Percentiles rank a stretch among this genome's conserved stretches.
These are phyloP conservation scores for Gila orcuttii DNA, from an alignment of 2,113 vertebrate genomes.

Conservation along the genomic window DNA sequence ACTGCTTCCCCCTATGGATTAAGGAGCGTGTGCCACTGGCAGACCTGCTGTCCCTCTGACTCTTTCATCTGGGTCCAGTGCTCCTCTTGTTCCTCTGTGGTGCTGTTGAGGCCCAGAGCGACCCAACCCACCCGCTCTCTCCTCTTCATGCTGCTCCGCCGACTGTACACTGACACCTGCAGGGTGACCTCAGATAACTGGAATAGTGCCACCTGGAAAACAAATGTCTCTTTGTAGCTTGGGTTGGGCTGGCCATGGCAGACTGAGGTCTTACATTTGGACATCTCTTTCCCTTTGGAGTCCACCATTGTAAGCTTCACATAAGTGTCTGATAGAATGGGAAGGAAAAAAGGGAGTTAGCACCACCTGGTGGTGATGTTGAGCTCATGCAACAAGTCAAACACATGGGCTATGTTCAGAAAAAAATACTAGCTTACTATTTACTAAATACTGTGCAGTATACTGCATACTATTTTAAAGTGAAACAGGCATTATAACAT, in stretches of 20 bases:
- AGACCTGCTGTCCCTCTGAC: constrained; percentile 92
- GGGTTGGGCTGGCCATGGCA: constrained; percentile 94
- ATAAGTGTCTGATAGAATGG: constrained; percentile 83
- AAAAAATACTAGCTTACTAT: neutral
- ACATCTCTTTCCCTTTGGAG: constrained; percentile 98
- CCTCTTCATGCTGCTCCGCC: constrained; percentile 89
- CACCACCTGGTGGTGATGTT: neutral
- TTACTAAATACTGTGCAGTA: neutral
- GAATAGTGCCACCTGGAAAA: constrained; percentile 97
- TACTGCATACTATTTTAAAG: neutral
- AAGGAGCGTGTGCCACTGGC: constrained; percentile 91
- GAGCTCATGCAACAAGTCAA: neutral
- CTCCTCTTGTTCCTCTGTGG: constrained; percentile 89
- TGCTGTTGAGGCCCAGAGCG: constrained; percentile 93
- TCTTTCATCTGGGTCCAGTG: constrained; percentile 98
- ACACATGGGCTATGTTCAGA: neutral
- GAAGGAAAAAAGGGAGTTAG: neutral
- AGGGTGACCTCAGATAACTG: constrained; percentile 96
- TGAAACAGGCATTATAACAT: neutral
- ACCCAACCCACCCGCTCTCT: constrained; percentile 95
- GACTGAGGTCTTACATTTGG: constrained; percentile 93
- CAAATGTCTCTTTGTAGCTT: constrained; percentile 95
- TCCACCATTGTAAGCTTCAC: constrained; percentile 95
- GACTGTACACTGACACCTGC: constrained; percentile 91
- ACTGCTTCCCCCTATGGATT: constrained; percentile 76